Base-by-base conservation (phyloP, 2,888 invertebrate genomes). In the Epirrita christyi region DNA sequence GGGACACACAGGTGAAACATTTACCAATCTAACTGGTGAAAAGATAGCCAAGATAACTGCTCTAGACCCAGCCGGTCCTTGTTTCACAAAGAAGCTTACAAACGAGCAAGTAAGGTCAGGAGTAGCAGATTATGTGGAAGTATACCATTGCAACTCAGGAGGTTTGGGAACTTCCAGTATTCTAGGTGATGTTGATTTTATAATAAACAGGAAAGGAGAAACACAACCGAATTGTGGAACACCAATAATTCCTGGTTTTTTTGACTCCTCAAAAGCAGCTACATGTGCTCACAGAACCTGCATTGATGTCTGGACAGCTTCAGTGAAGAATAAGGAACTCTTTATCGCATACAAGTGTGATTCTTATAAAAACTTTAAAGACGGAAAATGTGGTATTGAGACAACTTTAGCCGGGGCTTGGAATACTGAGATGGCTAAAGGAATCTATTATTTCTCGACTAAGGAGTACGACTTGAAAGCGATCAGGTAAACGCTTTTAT, bases 191-290 rank as follows among this genome's bases (percentile, higher is more conserved):
- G 77, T 82, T 2, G 92, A 93, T 71, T 90, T 92, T 66, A 90
- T 83, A 63, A 81, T 89, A 1, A 93, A 93, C 67, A 92, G 89
- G 66, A 85, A 85, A n/a, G 93, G 92, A 0, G 66, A 64, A n/a
- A 68, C 80, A 0, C 94, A 94, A 70, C 93, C 93, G 0, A 86
- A 92, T 8, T 93, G 93, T 62, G 77, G 70, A 0, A 81, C 81
- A 0, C 80, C 83, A 0, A 63, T 78, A 3, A 59, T 85, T 11
- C 83, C 84, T 29, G 81, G 80, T 2, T 65, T 83, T 8, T 76
- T 78, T 2, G 81, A 80, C 46, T 81, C 81, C 0, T 60, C 81
- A 0, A 81, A 80, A 67, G 80, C 83, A 10, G 85, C 85, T 0
- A 80, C 75, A 34, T 85, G 85, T 32, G 81, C 75, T 53, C 85